phyloP scores from a whole-genome alignment of 2,888 invertebrate genomes.

The Latrodectus elegans region DNA sequence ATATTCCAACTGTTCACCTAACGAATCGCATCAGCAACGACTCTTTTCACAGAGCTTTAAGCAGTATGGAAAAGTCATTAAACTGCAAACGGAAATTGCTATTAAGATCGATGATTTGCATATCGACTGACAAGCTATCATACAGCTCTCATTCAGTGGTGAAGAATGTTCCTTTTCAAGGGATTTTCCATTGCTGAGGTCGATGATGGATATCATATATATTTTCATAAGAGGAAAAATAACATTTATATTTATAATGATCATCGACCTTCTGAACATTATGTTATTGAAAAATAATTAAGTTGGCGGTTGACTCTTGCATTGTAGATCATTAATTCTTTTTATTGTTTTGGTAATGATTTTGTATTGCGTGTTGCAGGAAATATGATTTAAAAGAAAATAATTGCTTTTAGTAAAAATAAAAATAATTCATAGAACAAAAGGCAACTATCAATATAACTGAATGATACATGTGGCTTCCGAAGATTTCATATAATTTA shows the following conservation, averaged over 20 bases:
- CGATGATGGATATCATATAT: background rate
- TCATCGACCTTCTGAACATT: too few relatives aligned
- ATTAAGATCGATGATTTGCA: conserved; percentile 37
- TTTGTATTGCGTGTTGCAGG: too few relatives aligned
- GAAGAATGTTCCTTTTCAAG: background rate
- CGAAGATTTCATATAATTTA: too few relatives aligned
- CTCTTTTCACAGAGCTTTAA: background rate
- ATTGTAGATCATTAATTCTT: too few relatives aligned
- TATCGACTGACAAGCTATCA: conserved; percentile 9
- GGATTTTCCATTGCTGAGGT: background rate
- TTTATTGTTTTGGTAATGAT: too few relatives aligned
- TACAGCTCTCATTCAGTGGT: background rate
- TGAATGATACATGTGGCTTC: too few relatives aligned
- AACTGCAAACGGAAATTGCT: conserved; percentile 5
- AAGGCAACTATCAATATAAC: too few relatives aligned
- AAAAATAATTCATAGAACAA: too few relatives aligned
- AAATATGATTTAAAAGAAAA: too few relatives aligned
- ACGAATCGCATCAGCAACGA: background rate
- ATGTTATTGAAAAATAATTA: too few relatives aligned
- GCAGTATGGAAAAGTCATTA: conserved; percentile 13
- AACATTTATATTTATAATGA: background rate
- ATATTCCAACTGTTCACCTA: background rate
- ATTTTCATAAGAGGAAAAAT: background rate
- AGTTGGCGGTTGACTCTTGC: too few relatives aligned
- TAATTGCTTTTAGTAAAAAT: too few relatives aligned